Percentiles rank a stretch among this genome's conserved stretches.
Conservation (phyloP, 2,797 vertebrate species). For the Lepilemur septentrionalis region DNA sequence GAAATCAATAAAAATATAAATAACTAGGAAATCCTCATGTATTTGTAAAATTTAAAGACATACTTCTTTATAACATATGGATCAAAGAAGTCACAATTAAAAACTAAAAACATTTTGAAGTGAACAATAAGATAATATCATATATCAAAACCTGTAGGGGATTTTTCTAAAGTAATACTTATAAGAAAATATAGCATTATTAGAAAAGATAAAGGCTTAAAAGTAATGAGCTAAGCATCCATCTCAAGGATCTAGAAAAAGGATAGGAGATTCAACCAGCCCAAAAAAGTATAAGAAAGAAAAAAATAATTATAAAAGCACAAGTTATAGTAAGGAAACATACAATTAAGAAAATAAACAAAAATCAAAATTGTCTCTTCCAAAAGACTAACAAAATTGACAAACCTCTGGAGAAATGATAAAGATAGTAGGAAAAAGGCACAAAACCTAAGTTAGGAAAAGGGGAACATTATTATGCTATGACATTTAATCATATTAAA, state of each 20-base stretch:
- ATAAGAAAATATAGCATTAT: background rate
- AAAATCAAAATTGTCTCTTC: background rate
- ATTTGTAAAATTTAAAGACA: background rate
- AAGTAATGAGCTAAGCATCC: background rate
- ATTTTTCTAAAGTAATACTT: conserved; percentile 16
- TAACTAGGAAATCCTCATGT: background rate
- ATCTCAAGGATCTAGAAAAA: background rate
- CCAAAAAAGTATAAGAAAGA: background rate
- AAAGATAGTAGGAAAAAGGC: background rate
- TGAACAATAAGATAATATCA: background rate
- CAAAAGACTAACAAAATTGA: background rate
- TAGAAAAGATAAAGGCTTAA: background rate
- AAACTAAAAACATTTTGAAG: background rate
- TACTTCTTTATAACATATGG: background rate
- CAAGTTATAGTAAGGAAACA: background rate
- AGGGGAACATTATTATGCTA: background rate
- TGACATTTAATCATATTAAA: background rate
- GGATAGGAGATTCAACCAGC: background rate
- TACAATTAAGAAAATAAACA: conserved; percentile 5
- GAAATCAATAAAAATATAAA: background rate
- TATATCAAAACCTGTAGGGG: background rate
- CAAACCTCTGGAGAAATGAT: background rate
- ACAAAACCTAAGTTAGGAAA: background rate
- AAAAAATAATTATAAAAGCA: background rate
- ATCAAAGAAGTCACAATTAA: background rate